These are phyloP conservation scores for Dendrolimus punctatus DNA, from an alignment of 1,140 invertebrate species.

Conservation along the genomic window DNA sequence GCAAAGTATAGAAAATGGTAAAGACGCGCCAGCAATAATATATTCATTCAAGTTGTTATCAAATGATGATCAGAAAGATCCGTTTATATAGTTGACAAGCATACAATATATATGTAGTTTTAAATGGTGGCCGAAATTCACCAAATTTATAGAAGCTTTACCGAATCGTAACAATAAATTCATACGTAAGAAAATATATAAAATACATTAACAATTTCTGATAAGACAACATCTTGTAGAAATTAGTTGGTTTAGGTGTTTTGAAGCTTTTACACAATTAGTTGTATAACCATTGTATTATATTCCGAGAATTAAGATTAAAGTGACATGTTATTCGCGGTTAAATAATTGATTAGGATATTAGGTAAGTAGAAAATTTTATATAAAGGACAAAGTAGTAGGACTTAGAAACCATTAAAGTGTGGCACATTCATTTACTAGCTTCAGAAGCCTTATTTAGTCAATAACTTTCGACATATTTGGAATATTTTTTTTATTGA, in stretches of 20 bases:
- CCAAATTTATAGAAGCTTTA: constrained; percentile 48
- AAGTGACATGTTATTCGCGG: constrained; percentile 24
- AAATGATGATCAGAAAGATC: no score
- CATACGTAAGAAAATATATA: constrained; percentile 48
- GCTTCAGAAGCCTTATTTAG: constrained; percentile 19
- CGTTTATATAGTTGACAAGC: no score
- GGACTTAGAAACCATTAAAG: background rate
- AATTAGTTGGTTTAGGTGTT: constrained; percentile 55
- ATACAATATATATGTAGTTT: background rate
- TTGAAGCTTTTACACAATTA: constrained; percentile 67
- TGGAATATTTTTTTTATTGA: constrained; percentile 18
- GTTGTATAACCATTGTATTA: constrained; percentile 55
- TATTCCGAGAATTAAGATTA: constrained; percentile 13
- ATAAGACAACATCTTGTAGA: constrained; percentile 33
- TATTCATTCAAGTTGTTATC: no score
- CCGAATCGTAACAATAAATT: constrained; percentile 61
- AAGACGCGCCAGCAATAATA: no score
- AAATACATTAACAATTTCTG: constrained; percentile 29
- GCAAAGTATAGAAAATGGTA: no score
- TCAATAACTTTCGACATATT: constrained; percentile 8
- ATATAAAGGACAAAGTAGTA: constrained; percentile 24
- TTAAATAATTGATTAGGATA: constrained; percentile 24
- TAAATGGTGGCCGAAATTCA: constrained; percentile 7
- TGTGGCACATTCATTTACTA: constrained; percentile 6
- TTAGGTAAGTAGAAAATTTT: constrained; percentile 44